Percentiles rank a stretch among this genome's conserved stretches.
Conservation (phyloP, 2,113 vertebrate species). For the Pteronura brasiliensis region DNA sequence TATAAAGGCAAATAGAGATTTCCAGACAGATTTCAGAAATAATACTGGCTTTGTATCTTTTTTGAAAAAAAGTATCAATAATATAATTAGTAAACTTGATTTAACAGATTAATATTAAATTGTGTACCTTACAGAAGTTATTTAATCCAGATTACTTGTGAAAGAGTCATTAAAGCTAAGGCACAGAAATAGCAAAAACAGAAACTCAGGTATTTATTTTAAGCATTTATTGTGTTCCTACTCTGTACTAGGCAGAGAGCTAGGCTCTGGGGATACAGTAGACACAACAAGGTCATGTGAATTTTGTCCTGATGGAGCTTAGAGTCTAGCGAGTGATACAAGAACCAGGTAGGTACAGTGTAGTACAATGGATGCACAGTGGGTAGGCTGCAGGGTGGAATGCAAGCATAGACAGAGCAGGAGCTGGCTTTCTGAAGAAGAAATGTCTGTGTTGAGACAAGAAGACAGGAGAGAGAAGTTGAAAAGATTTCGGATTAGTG, state of each 20-base stretch:
- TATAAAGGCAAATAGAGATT: background rate
- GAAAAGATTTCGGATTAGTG: background rate
- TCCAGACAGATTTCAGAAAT: background rate
- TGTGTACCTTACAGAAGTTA: background rate
- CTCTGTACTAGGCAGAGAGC: background rate
- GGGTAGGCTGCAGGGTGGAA: background rate
- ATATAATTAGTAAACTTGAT: background rate
- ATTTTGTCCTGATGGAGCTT: background rate
- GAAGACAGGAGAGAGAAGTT: background rate
- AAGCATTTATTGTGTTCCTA: background rate
- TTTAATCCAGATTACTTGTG: background rate
- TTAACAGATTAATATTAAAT: constrained; percentile 9
- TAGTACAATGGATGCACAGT: background rate
- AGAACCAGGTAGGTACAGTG: background rate
- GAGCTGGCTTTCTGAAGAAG: background rate
- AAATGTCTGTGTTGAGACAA: background rate
- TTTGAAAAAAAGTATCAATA: background rate
- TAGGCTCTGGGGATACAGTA: background rate
- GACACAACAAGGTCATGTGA: background rate
- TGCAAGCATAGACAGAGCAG: background rate
- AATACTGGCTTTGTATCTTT: background rate
- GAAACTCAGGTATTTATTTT: constrained; percentile 8
- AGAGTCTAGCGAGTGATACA: background rate
- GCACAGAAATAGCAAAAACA: background rate
- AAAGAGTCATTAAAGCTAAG: background rate